Base-by-base conservation (phyloP, 2,797 vertebrate species). In the Darevskia mixta region DNA sequence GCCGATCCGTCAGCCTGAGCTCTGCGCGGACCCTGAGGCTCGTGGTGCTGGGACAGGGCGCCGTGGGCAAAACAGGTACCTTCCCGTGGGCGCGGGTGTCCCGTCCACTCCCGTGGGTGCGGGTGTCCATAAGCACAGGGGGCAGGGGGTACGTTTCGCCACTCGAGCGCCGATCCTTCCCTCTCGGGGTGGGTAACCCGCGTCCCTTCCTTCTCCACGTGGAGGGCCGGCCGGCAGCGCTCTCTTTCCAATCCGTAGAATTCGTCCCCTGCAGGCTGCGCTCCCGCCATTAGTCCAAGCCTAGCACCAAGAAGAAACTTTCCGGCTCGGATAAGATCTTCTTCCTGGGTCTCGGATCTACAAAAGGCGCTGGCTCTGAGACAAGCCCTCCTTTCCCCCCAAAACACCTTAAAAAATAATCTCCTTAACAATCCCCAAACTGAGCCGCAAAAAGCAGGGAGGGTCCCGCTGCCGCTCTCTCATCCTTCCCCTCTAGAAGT, bases 21-120 rank as follows among this genome's bases (percentile, higher is more conserved):
- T 95, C 97, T 1, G 92, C 91, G 15, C 94, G 96, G 5, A 97
- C 95, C 17, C 93, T 97, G 89, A 91, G 97, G 88, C 95, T 97
- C 88, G 97, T 97, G 83, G 96, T 97, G 86, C 92, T 97, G 92
- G 97, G 97, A 18, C 97, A 97, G 87, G 94, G 96, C 83, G 96
- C 96, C 20, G 97, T 97, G 78, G 97, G 97, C 64, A 97, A 97
- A 93, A 97, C 97, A 95, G 97, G 97, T 97, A 95, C 84, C 35
- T 35, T 35, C 35, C 35, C 15, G 3, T 1, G 4, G 49, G 18
- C 10, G 41, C 25, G 29, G 27, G 27, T 32, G 71, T 38, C 72
- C 32, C 35, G 35, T 35, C 35, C 35, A 35, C 35, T 4, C 20
- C 38, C 15, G 3, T 1, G 4, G 49, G 18, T 23, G 41, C 25